A percentile compares a stretch with the other conserved stretches of the same genome.
Conservation (phyloP, 64 coral and sea anemone genomes). For the Pachyseris speciosa region DNA sequence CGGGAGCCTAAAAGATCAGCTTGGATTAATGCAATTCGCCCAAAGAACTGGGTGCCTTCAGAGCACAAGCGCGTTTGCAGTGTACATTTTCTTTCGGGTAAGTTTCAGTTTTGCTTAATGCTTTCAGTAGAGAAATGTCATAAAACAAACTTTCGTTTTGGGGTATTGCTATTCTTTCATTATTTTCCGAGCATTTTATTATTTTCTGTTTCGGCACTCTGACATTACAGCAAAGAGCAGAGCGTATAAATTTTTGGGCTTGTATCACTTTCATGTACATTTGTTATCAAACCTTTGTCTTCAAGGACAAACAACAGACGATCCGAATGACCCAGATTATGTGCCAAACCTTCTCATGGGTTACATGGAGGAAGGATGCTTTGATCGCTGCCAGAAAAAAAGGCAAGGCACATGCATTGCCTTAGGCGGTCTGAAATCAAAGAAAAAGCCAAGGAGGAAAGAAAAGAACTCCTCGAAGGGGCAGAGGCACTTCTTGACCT, state of each 20-base stretch:
- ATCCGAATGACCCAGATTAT: not conserved
- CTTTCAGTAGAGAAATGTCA: not conserved
- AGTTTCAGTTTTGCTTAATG: not conserved
- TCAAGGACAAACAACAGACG: not conserved
- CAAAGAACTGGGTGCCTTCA: slow-evolving; percentile 22
- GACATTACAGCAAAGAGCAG: not conserved
- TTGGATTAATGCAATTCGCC: slow-evolving; percentile 38
- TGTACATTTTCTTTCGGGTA: slow-evolving; percentile 22
- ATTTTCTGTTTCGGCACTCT: not conserved
- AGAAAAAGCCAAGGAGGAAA: not conserved
- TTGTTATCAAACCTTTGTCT: no score
- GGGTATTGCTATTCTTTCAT: not conserved
- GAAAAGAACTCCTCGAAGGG: not conserved
- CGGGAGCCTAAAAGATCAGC: slow-evolving; percentile 13
- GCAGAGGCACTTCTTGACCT: not conserved
- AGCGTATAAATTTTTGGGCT: not conserved
- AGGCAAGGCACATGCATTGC: not conserved
- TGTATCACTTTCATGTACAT: no score
- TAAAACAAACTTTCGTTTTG: not conserved
- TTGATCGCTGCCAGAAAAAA: not conserved
- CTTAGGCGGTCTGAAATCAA: not conserved
- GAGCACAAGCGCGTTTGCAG: not conserved
- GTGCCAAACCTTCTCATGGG: not conserved
- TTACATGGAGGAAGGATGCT: not conserved
- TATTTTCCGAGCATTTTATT: not conserved